phyloP scores from a whole-genome alignment of 2,888 invertebrate genomes.

The Rhodophaea formosa region DNA sequence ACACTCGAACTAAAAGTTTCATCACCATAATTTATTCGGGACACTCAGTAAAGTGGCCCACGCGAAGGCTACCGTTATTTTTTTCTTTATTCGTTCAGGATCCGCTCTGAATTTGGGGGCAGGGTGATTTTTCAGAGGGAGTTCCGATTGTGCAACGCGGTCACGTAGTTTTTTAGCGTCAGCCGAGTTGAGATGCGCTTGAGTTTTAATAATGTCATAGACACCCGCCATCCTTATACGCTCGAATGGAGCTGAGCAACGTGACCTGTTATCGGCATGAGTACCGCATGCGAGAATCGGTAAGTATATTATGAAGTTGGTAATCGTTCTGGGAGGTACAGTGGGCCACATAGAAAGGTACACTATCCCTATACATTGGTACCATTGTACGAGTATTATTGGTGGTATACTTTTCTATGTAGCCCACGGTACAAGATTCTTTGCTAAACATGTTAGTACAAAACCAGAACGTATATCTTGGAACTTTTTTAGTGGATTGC shows the following conservation, averaged over 20 bases:
- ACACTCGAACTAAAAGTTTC: conserved; percentile 68
- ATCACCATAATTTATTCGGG: conserved; percentile 77
- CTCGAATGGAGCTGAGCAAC: conserved; percentile 27
- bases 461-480: too few relatives aligned
- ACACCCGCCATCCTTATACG: conserved; percentile 40
- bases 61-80: conserved; percentile 56
- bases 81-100: conserved; percentile 64
- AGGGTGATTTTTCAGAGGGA: conserved; percentile 59
- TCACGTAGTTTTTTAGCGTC: conserved; percentile 75
- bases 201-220: conserved; percentile 75
- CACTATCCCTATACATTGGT: too few relatives aligned
- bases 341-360: too few relatives aligned
- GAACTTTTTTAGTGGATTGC: too few relatives aligned
- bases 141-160: conserved; percentile 61
- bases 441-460: background rate
- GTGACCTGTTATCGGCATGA: conserved; percentile 23
- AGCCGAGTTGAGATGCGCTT: conserved; percentile 66
- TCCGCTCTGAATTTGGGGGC: conserved; percentile 57
- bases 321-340: too few relatives aligned
- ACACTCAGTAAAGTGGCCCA: conserved; percentile 57
- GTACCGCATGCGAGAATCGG: background rate
- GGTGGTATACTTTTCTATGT: too few relatives aligned
- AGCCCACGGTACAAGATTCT: background rate
- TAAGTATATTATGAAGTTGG: background rate
- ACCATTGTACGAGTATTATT: too few relatives aligned